Percentiles rank a stretch among this genome's conserved stretches.
Conservation (phyloP, 1,140 invertebrate species). For the Cydia strobilella region DNA sequence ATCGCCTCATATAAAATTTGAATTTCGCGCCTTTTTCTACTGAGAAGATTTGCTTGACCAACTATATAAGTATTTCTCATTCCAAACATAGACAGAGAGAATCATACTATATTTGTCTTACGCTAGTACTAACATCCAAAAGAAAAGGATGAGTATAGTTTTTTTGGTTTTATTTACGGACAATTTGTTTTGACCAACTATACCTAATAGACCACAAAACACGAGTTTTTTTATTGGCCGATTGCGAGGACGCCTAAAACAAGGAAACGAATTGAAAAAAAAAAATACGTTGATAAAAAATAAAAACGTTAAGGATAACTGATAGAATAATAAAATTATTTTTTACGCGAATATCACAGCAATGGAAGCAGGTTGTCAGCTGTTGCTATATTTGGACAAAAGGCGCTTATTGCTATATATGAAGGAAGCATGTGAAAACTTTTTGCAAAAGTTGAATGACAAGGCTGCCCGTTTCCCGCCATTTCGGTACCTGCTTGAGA, state of each 20-base stretch:
- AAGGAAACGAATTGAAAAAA: not conserved
- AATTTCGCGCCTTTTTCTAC: no score
- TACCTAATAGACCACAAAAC: no score
- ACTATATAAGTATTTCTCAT: no score
- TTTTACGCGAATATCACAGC: not conserved
- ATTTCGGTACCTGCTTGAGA: constrained; percentile 54
- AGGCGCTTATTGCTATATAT: constrained; percentile 54
- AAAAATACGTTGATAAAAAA: not conserved
- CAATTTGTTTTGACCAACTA: no score
- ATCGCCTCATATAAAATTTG: no score
- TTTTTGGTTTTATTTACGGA: no score
- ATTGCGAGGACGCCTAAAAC: not conserved
- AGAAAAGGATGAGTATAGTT: no score
- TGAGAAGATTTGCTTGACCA: no score
- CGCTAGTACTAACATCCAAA: no score
- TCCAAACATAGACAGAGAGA: no score
- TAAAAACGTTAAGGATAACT: not conserved
- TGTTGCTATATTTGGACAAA: constrained; percentile 67
- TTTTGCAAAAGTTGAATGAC: constrained; percentile 52
- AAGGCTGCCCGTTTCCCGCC: constrained; percentile 58
- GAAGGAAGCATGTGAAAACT: constrained; percentile 53
- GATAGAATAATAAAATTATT: not conserved
- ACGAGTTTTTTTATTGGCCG: not conserved
- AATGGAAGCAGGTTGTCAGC: constrained; percentile 51
- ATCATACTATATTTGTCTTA: no score